Conservation (phyloP, 2,797 vertebrate genomes). For the Chrysocyon brachyurus region DNA sequence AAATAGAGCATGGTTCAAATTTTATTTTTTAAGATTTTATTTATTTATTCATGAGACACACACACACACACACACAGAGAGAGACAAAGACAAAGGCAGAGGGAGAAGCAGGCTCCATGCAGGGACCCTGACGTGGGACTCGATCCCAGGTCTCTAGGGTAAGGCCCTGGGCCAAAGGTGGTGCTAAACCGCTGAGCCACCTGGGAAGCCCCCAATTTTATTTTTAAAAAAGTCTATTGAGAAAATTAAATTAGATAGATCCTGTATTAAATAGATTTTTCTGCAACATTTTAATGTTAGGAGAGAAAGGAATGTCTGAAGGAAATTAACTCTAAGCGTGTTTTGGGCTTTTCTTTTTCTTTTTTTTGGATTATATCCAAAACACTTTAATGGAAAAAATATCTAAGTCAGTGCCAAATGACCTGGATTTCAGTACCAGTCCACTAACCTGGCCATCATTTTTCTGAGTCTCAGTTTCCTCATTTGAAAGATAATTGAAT, state of each 20-base stretch:
- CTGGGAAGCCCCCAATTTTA: neutral
- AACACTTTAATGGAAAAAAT: neutral
- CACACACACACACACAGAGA: no score
- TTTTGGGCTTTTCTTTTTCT: neutral
- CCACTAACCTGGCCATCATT: neutral
- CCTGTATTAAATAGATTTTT: neutral
- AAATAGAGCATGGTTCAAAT: neutral
- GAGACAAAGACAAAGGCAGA: no score
- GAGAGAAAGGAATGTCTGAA: neutral
- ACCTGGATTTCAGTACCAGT: conserved; percentile 29
- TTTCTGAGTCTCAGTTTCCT: neutral
- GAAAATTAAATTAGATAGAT: neutral
- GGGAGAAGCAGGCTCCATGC: no score
- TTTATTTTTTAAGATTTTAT: neutral
- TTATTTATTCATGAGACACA: no score
- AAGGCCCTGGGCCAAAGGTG: no score
- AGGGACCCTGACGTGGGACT: no score
- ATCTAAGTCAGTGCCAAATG: neutral
- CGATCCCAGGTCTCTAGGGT: no score
- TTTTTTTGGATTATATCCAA: neutral
- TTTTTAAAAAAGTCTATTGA: neutral
- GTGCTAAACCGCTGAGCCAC: no score
- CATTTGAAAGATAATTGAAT: neutral
- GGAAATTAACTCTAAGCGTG: neutral
- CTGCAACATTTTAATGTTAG: neutral